Evolutionary conservation across 2,113 vertebrate species (phyloP).

Genomic region (Campylomormyrus numenius): DNA sequence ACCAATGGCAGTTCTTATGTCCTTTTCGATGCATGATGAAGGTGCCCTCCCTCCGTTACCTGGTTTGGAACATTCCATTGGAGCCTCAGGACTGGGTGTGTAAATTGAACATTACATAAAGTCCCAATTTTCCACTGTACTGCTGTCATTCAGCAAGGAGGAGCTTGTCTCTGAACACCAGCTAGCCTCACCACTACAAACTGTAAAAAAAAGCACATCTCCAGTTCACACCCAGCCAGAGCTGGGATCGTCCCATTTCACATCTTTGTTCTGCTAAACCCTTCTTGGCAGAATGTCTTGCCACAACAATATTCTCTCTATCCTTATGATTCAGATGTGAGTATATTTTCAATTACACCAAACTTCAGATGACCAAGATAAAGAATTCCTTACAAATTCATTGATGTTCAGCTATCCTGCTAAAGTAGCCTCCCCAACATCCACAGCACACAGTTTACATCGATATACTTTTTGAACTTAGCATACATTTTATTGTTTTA

Average conservation of each 20-base stretch:
- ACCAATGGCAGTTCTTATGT: neutral
- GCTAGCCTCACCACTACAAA: constrained; percentile 45
- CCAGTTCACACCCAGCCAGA: constrained; percentile 31
- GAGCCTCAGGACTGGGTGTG: constrained; percentile 62
- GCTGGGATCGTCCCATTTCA: constrained; percentile 63
- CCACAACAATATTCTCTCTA: neutral
- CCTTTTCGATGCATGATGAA: neutral
- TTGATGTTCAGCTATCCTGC: neutral
- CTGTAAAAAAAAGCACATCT: constrained; percentile 42
- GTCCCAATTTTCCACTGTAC: constrained; percentile 40
- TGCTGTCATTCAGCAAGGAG: constrained; percentile 36
- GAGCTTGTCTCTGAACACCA: constrained; percentile 41
- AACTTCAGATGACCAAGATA: neutral
- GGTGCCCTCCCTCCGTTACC: neutral
- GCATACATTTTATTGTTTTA: neutral
- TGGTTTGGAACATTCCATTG: constrained; percentile 48
- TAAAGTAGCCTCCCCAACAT: neutral
- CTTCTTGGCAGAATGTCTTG: constrained; percentile 25
- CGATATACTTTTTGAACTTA: neutral
- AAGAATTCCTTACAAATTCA: neutral
- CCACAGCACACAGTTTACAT: neutral
- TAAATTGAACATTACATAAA: constrained; percentile 66
- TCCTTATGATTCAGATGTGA: neutral
- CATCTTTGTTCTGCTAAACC: constrained; percentile 57
- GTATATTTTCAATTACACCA: neutral